phyloP scores from a whole-genome alignment of 1,140 invertebrate species.

The Drosophila sp. region DNA sequence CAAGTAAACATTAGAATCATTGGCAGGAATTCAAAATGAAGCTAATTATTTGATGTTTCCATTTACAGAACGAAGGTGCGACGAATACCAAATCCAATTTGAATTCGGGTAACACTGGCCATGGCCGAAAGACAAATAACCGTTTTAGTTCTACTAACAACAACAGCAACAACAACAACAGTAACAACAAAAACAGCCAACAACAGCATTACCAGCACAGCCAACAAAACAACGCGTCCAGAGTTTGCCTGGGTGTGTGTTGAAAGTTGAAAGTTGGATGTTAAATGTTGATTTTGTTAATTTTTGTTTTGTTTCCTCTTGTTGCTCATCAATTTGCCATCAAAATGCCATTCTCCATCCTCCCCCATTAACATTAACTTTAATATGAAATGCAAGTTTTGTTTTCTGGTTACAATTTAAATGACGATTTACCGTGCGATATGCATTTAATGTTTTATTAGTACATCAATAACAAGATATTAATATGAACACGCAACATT shows the following conservation, averaged over 20 bases:
- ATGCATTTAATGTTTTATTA: too few species aligned
- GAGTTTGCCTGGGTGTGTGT: constrained; percentile 42
- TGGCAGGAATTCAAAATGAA: neutral
- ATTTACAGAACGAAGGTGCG: constrained; percentile 82
- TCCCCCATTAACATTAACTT: neutral
- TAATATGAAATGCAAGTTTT: too few species aligned
- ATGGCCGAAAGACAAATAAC: constrained; percentile 77
- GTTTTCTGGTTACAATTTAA: too few species aligned
- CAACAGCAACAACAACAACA: constrained; percentile 36
- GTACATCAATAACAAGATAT: too few species aligned
- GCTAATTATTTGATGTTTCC: neutral
- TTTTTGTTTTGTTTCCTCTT: constrained; percentile 2
- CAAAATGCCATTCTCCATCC: too few species aligned
- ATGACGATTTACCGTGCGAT: too few species aligned
- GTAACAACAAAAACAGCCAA: constrained; percentile 26
- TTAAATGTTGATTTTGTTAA: constrained; percentile 15
- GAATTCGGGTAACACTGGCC: constrained; percentile 47
- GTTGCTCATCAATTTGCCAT: neutral
- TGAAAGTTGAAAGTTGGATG: constrained; percentile 1
- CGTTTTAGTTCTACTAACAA: constrained; percentile 75
- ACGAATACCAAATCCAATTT: constrained; percentile 63
- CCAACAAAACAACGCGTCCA: constrained; percentile 20
- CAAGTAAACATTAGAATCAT: constrained; percentile 74
- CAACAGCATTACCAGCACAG: constrained; percentile 1
- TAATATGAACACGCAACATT: too few species aligned